phyloP scores from a whole-genome alignment of 2,113 vertebrate genomes.

The Alethe diademata region DNA sequence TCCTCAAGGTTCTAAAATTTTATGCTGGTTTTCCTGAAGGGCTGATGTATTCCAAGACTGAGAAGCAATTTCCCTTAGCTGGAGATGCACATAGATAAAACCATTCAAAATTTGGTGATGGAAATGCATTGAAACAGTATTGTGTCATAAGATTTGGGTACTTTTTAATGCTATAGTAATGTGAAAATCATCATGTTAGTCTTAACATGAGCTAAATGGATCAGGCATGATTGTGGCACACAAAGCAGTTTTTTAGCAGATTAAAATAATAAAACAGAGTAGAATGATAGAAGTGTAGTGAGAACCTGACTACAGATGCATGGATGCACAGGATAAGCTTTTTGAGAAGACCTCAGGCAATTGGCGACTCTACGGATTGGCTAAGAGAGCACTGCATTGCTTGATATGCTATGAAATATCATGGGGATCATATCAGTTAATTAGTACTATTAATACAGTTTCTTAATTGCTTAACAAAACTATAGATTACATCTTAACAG shows the following conservation, averaged over 20 bases:
- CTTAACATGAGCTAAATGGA: not conserved
- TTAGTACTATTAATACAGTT: not conserved
- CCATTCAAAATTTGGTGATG: not conserved
- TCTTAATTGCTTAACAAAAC: not conserved
- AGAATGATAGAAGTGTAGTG: not conserved
- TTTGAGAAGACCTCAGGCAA: not conserved
- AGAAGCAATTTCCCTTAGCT: not conserved
- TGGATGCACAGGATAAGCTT: not conserved
- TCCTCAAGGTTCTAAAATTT: not conserved
- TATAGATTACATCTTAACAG: not conserved
- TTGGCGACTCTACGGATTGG: accelerated
- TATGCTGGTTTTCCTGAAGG: not conserved
- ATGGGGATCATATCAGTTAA: not conserved
- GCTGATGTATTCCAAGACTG: not conserved
- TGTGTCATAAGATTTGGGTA: not conserved
- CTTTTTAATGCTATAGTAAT: not conserved
- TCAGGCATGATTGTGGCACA: not conserved
- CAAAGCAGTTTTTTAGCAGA: not conserved
- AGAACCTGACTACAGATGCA: not conserved
- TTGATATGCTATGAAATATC: not conserved
- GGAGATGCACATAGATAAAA: not conserved
- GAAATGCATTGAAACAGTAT: not conserved
- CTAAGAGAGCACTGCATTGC: not conserved
- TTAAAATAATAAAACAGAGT: not conserved
- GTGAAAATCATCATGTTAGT: not conserved